Base-by-base conservation (phyloP, 2,888 invertebrate genomes). In the Rutpela maculata region DNA sequence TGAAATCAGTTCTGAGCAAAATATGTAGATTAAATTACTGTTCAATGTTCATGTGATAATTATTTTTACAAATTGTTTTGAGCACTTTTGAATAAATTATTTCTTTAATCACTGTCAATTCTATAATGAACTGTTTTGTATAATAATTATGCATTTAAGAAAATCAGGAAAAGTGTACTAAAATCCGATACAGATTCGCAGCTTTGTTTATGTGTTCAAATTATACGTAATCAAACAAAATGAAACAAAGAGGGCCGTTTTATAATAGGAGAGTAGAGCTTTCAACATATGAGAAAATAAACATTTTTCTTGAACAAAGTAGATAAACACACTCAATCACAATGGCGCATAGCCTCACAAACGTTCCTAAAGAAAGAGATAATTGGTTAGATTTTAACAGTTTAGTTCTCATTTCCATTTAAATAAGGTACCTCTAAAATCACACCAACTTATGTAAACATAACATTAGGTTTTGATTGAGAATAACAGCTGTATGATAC, bases 401-500 rank as follows among this genome's bases (percentile, higher is more conserved):
- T 65, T 65, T 18, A 17, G 43, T 65, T 65, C 17, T 6, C 65
- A 38, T 65, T 65, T 43, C n/a, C n/a, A 43, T 65, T 65, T 38
- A 65, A 65, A 38, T 17, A 65, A 15, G 38, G 15, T 65, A 65
- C 15, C n/a, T 65, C 19, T 65, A 43, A 65, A 65, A 38, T 65
- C 65, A 65, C 38, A 65, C 10, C 2, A 38, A 43, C 17, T 18
- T 19, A 19, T 65, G 19, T 65, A 65, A 65, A 65, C 65, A 65
- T 65, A 11, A 65, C 65, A 43, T 43, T 43, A 65, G 9, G 43
- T 18, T 43, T 19, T 65, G 65, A 65, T 38, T 43, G 43, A 43
- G 6, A 65, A 65, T 65, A 65, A 43, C 65, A 65, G 65, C 65
- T 65, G 43, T 65, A 65, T 7, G 10, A 1, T 19, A 65, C 65